Evolutionary conservation across 35 echinoderm and acorn worm species (phyloP).

Genomic region (Acanthaster planci): DNA sequence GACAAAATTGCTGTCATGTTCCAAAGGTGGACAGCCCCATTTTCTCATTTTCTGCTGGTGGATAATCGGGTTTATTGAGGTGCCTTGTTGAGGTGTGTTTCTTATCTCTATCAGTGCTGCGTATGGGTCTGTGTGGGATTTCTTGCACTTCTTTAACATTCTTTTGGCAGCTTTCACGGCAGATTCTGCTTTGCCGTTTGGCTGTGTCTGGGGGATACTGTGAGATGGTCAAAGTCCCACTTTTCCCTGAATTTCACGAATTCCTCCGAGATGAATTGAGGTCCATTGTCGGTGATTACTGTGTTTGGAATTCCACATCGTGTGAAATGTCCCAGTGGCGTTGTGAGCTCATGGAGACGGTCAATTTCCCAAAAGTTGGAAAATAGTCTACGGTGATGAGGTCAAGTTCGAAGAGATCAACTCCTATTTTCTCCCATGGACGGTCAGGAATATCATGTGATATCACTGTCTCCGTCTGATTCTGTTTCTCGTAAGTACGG

Average conservation of each 20-base stretch:
- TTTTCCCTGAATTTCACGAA: conserved; percentile 34
- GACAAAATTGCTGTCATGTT: no score
- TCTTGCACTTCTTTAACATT: no score
- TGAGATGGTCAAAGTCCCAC: conserved; percentile 61
- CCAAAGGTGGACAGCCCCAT: no score
- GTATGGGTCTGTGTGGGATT: no score
- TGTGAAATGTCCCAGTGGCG: conserved; percentile 13
- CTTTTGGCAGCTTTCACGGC: no score
- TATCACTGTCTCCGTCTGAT: no score
- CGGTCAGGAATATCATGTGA: background rate
- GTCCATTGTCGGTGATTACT: conserved; percentile 56
- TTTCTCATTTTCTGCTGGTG: no score
- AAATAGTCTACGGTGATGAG: background rate
- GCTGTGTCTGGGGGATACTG: conserved; percentile 29
- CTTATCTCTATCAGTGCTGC: no score
- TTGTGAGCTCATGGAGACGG: conserved; percentile 34
- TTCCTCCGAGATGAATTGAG: conserved; percentile 52
- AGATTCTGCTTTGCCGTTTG: conserved; percentile 51
- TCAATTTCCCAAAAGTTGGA: conserved; percentile 10
- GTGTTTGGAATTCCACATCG: conserved; percentile 42
- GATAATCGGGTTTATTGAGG: no score
- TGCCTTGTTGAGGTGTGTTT: no score
- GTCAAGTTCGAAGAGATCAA: background rate
- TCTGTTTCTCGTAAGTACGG: no score
- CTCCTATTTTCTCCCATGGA: background rate